These are phyloP conservation scores for Aldrovandia affinis DNA, from an alignment of 2,797 vertebrate genomes.

Conservation along the genomic window DNA sequence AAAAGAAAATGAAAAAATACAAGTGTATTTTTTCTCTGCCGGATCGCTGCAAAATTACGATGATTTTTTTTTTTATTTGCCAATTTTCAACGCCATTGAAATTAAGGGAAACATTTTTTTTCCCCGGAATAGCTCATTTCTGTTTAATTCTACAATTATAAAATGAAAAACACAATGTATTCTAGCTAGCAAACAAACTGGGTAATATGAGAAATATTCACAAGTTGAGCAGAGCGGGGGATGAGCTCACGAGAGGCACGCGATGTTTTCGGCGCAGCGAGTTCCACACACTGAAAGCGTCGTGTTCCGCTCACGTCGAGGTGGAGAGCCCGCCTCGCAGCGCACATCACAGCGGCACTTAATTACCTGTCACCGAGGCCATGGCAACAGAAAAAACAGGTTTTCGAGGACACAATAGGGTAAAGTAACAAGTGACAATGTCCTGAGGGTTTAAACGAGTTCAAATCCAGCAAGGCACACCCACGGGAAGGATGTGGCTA, in stretches of 20 bases:
- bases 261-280: no score
- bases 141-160: background rate
- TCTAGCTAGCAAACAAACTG: background rate
- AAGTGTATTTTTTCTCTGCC: background rate
- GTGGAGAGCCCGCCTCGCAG: background rate
- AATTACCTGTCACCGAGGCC: background rate
- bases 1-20: background rate
- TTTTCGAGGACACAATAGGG: background rate
- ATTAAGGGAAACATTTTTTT: background rate
- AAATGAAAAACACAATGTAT: background rate
- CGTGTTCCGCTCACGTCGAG: background rate
- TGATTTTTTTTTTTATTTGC: background rate
- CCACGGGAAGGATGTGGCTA: background rate
- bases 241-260: no score
- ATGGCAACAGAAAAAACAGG: background rate
- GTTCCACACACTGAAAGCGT: no score
- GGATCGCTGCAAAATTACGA: background rate
- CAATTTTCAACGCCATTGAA: background rate
- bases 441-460: slow-evolving; percentile 12
- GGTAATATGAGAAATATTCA: background rate
- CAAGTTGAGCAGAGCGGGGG: background rate
- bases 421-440: background rate
- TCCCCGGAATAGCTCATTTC: background rate
- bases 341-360: background rate
- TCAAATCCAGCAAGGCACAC: no score